Evolutionary conservation across 2,113 vertebrate genomes (phyloP), one percentile per base, ranked within the genome.

Genomic region (Gymnarchus niloticus): DNA sequence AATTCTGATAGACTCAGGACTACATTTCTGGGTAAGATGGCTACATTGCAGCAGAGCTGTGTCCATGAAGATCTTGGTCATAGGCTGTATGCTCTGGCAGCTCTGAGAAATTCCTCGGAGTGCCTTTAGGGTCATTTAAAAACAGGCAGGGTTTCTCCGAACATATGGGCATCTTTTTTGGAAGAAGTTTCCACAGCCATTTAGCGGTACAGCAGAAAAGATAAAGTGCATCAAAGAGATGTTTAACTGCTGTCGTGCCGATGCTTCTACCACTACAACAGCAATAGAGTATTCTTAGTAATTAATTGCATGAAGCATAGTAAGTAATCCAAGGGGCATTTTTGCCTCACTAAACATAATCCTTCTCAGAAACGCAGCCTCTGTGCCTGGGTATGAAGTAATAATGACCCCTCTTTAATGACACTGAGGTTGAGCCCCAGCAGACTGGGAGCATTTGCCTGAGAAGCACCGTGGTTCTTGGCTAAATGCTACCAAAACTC

Each of bases 311-410:
- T 78, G 44, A 78, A 48, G 37, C 8, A 14, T 41, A 48, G 46
- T 78, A 78, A 78, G 76, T 78, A 78, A 78, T 41, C 76, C 44
- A 78, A 78, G 76, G 44, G 76, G 41, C 7, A 37, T 78, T 48
- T 78, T 54, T 78, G 33, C 46, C 21, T 78, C 23, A 21, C 76
- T 48, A 9, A 7, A 46, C 21, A 14, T 78, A 48, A 48, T 48
- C 76, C 44, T 48, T 78, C 33, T 23, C 21, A 78, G 76, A 48
- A 2, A 78, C 41, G 44, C 19, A 48, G 76, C 41, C 41, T 1
- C 1, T 48, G 76, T 21, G 44, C 37, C 44, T 48, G 76, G 23
- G 37, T 78, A 78, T 46, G 44, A 37, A 37, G 23, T 46, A 21
- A 48, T 46, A 12, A 48, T 48, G 44, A 41, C 3, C 21, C 76